Evolutionary conservation across 2,113 vertebrate species (phyloP), one percentile per base, ranked within the genome.

Genomic region (Mastomys coucha): DNA sequence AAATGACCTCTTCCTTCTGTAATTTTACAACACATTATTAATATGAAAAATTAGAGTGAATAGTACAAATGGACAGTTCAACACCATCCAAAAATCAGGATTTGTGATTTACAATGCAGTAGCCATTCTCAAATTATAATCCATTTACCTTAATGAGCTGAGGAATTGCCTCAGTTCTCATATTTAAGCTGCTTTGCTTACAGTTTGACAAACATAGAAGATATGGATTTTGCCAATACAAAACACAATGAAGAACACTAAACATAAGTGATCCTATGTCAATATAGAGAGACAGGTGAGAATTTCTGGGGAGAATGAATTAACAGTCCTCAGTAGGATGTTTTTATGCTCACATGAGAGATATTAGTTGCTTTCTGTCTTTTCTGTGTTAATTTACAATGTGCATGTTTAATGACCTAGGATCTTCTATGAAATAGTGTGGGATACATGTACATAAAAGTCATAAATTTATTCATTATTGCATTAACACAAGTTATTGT

Each of bases 201-300:
- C 91, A 95, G 45, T 88, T 97, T 65, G 90, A 96, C 49, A 93
- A 78, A 92, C 95, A 96, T 89, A 93, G 97, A 97, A 91, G 81
- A 53, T 94, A 97, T 94, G 16, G 24, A 92, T 93, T 76, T 98
- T 65, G 93, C 70, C 31, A 69, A 31, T 95, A 0, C 96, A 98
- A 98, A 97, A 28, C 33, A 95, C 58, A 96, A 95, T 97, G 70
- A 94, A 33, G 7, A 70, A 85, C 67, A 96, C 96, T 49, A 36
- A 67, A 97, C 97, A 97, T 98, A 98, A 98, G 92, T 58, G 82
- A 84, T 92, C 98, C 12, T 31, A 36, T 95, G 91, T 96, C 84
- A 97, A 51, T 28, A 94, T 67, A 2, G 5, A 0, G 4, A 96
- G 19, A 84, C 92, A 58, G 91, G 53, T 90, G 86, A 96, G 87